Evolutionary conservation across 1,140 invertebrate species (phyloP), one percentile per base, ranked within the genome.

Genomic region (Atopsyche davidsoni): DNA sequence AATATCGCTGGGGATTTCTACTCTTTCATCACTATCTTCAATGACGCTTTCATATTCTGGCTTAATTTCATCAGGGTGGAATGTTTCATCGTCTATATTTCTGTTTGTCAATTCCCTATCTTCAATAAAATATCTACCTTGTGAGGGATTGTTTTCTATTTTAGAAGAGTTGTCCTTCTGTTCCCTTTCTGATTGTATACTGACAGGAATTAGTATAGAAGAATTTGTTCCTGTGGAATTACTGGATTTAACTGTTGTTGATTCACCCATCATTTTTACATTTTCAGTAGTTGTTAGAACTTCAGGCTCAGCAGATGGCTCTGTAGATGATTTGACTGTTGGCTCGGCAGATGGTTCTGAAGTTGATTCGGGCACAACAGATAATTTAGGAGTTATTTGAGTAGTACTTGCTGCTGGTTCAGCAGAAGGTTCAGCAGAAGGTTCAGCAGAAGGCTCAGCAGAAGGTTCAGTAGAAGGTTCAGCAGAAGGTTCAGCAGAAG

Each of bases 341-440:
- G 64, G 45, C 46, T 61, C 58, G 14, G 45, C 36, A 35, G 46
- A 34, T 21, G 60, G 38, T 24, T 60, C 43, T n/a, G 55, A 45
- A 34, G 22, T 14, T 34, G 34, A 49, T 53, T n/a, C n/a, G n/a
- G n/a, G n/a, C n/a, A n/a, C n/a, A n/a, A n/a, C n/a, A n/a, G n/a
- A n/a, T n/a, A n/a, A n/a, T n/a, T n/a, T n/a, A n/a, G n/a, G n/a
- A n/a, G n/a, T n/a, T n/a, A n/a, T n/a, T n/a, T n/a, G n/a, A n/a
- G n/a, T n/a, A n/a, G n/a, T n/a, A n/a, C n/a, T n/a, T n/a, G n/a
- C n/a, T n/a, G n/a, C n/a, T 50, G 49, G 42, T 52, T 61, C 60
- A 23, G 51, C 46, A 51, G 48, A 36, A 14, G 57, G 36, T 53
- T 59, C 56, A 25, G 23, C 31, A 9, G 4, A 2, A 16, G 43